Conservation (phyloP, 2,113 vertebrate genomes). For the Motacilla alba region DNA sequence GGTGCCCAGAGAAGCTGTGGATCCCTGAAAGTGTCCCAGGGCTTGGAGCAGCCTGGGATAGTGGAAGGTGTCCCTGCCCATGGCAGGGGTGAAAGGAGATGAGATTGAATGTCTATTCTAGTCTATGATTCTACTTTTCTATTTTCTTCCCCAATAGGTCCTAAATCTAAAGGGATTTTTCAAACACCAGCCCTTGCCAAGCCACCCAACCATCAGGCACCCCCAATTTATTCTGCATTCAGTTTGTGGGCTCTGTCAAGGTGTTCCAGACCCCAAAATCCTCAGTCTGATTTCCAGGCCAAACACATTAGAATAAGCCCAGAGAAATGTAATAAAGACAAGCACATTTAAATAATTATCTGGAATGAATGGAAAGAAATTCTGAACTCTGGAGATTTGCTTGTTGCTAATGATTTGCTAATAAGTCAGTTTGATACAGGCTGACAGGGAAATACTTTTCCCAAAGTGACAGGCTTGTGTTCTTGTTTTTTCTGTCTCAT, state of each 20-base stretch:
- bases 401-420: not conserved
- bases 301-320: not conserved
- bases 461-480: not conserved
- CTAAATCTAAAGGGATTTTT: not conserved
- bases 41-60: accelerated
- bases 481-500: not conserved
- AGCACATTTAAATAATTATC: constrained; percentile 35
- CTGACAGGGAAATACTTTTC: not conserved
- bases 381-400: not conserved
- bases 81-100: not conserved
- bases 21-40: accelerated
- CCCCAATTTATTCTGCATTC: not conserved
- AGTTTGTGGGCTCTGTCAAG: not conserved
- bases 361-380: not conserved
- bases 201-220: not conserved
- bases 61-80: not conserved
- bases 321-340: constrained; percentile 8
- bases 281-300: not conserved
- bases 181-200: not conserved
- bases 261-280: not conserved
- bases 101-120: not conserved
- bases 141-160: not conserved
- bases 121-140: not conserved
- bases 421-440: not conserved
- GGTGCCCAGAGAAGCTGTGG: not conserved